Base-by-base conservation (phyloP, 2,113 vertebrate genomes). In the Dicentrarchus labrax region DNA sequence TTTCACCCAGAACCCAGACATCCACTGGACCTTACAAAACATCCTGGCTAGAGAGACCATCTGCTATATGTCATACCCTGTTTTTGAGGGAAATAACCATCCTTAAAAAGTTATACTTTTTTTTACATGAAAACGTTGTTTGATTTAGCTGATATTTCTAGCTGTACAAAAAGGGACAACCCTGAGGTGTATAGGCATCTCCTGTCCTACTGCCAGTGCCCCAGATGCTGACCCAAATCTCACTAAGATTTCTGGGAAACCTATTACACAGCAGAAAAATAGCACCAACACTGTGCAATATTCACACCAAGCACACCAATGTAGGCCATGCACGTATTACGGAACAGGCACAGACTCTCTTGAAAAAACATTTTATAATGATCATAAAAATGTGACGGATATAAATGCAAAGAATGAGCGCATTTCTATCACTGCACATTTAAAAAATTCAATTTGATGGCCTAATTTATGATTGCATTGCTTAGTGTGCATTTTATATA, bases 141-240 rank as follows among this genome's bases (percentile, higher is more conserved):
- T 60, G 22, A 50, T 62, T 38, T 16, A 41, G 16, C 21, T n/a
- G n/a, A 66, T 36, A 78, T 41, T 36, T 60, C 0, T 17, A 41
- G 10, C 16, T 56, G 59, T 59, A 41, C 39, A 57, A 65, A 56
- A 64, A 48, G 12, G 24, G 43, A 48, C 50, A 68, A 69, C 17
- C 36, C 66, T 38, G 76, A 57, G 41, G 22, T 79, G 56, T 72
- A 24, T 1, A 41, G 22, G 19, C 38, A 9, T 85, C 53, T 83
- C 39, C 24, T 71, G 60, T 77, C 56, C 60, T 24, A 53, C 72
- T 80, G 75, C 82, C 87, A 88, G 50, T 77, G 47, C 65, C 86
- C 80, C 80, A 90, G 81, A 92, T 87, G 87, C 65, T 89, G 82
- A 89, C 84, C 88, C 75, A 89, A 85, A 89, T 91, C 84, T 68